phyloP scores from a whole-genome alignment of 2,797 vertebrate species.

The Myotis myotis region DNA sequence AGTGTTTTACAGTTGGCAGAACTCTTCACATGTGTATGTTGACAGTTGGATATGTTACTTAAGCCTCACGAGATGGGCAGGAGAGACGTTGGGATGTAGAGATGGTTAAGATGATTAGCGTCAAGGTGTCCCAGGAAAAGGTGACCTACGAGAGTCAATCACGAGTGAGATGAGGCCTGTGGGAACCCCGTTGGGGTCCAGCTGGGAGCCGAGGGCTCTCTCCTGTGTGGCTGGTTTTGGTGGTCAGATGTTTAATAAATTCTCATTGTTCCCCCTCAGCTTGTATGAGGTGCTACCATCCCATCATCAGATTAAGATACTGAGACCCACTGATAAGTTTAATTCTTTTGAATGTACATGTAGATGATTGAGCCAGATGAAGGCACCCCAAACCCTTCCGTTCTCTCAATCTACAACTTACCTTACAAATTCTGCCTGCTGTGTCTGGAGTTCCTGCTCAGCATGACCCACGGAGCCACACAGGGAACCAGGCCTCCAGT shows the following conservation, averaged over 20 bases:
- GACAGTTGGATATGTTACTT: neutral
- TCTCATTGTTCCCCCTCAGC: neutral
- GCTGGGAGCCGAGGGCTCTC: neutral
- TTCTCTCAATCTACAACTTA: neutral
- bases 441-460: neutral
- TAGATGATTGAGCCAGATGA: neutral
- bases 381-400: neutral
- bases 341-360: neutral
- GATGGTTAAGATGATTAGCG: neutral
- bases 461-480: rapidly evolving
- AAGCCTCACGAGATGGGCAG: neutral
- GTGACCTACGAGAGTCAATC: neutral
- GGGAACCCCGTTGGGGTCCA: rapidly evolving
- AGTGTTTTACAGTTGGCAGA: neutral
- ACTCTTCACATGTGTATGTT: neutral
- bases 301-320: neutral
- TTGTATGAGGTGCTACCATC: neutral
- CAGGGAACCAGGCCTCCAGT: rapidly evolving
- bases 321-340: neutral
- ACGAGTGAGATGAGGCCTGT: neutral
- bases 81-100: neutral
- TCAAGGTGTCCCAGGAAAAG: neutral
- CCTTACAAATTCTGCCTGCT: neutral
- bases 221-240: neutral
- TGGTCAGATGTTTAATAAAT: neutral